These are phyloP conservation scores for Colletes gigas DNA, from an alignment of 1,140 invertebrate species.

Conservation along the genomic window DNA sequence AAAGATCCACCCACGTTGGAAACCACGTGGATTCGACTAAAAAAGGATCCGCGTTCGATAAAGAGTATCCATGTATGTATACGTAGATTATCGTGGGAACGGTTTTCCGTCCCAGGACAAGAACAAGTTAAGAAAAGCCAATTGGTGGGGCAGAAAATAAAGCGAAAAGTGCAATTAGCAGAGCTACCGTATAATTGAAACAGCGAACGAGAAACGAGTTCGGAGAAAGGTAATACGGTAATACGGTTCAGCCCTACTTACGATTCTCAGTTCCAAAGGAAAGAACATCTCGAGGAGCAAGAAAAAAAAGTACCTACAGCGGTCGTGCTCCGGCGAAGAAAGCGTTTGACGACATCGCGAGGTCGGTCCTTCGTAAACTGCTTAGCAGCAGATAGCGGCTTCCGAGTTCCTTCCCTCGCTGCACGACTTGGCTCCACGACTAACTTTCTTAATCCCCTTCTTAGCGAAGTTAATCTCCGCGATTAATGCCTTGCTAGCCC, in stretches of 20 bases:
- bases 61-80: no score
- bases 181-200: conserved; percentile 45
- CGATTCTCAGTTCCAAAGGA: conserved; percentile 43
- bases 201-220: conserved; percentile 39
- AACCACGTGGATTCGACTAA: no score
- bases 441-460: conserved; percentile 70
- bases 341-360: conserved; percentile 54
- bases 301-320: conserved; percentile 18
- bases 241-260: conserved; percentile 51
- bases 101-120: no score
- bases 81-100: no score
- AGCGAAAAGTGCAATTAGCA: conserved; percentile 41
- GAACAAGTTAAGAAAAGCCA: background rate
- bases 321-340: conserved; percentile 14
- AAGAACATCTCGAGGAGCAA: conserved; percentile 23
- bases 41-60: no score
- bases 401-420: conserved; percentile 49
- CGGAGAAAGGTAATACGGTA: conserved; percentile 47
- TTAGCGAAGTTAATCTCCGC: conserved; percentile 66
- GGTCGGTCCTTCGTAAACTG: conserved; percentile 59
- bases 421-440: conserved; percentile 23
- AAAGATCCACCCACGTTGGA: no score
- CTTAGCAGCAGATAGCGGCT: conserved; percentile 59
- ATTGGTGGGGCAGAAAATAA: conserved; percentile 20
- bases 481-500: conserved; percentile 63